These are phyloP conservation scores for Pseudopipra pipra DNA, from an alignment of 2,113 vertebrate genomes.

Conservation along the genomic window DNA sequence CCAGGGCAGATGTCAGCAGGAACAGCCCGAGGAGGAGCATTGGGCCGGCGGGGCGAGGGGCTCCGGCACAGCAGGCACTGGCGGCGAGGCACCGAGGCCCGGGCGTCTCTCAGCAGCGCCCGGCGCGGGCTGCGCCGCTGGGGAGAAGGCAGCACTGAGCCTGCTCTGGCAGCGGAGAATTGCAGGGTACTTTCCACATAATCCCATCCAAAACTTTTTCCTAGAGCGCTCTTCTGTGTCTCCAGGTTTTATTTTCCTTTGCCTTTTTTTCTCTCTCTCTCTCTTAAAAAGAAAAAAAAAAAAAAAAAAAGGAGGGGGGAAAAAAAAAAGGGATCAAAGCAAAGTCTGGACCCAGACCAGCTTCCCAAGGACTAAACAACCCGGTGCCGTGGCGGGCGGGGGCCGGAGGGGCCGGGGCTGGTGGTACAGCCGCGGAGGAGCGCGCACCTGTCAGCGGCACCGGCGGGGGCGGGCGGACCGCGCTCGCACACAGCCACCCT, in stretches of 20 bases:
- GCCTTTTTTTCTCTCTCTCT: background rate
- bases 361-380: slow-evolving; percentile 72
- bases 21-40: slow-evolving; percentile 92
- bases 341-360: slow-evolving; percentile 66
- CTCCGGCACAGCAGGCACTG: slow-evolving; percentile 66
- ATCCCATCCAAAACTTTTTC: slow-evolving; percentile 84
- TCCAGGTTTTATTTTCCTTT: slow-evolving; percentile 62
- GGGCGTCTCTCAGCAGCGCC: slow-evolving; percentile 83
- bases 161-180: slow-evolving; percentile 81
- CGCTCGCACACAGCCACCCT: background rate
- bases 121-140: slow-evolving; percentile 74
- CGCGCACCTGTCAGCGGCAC: slow-evolving; percentile 82
- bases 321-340: slow-evolving; percentile 55
- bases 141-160: slow-evolving; percentile 81
- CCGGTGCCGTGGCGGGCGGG: slow-evolving; percentile 39
- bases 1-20: slow-evolving; percentile 88
- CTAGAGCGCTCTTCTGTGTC: slow-evolving; percentile 62
- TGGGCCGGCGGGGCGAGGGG: slow-evolving; percentile 83
- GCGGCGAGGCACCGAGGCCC: slow-evolving; percentile 70
- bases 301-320: background rate
- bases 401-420: background rate
- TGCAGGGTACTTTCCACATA: slow-evolving; percentile 89
- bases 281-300: background rate
- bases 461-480: background rate
- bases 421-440: background rate